Conservation (phyloP, 1,140 invertebrate genomes). For the Xylocopa sonorina region DNA sequence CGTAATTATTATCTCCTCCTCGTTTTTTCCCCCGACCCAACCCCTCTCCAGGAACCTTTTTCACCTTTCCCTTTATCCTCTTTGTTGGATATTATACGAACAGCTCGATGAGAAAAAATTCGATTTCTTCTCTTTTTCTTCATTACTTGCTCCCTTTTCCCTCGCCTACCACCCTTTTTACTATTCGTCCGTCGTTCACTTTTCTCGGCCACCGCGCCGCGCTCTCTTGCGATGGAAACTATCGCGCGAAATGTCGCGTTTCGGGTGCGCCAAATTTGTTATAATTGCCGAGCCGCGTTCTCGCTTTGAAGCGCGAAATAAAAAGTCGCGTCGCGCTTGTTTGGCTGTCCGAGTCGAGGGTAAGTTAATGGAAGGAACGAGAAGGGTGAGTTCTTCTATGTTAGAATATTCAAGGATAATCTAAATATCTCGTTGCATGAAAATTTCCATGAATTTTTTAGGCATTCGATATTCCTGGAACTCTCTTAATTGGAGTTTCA, state of each 20-base stretch:
- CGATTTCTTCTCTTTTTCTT: background rate
- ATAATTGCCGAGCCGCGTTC: conserved; percentile 23
- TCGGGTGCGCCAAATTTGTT: background rate
- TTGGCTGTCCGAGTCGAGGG: background rate
- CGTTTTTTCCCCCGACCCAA: background rate
- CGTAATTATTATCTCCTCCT: conserved; percentile 17
- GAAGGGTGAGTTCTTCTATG: background rate
- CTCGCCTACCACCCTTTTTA: background rate
- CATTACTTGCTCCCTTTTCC: background rate
- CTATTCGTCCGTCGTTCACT: background rate
- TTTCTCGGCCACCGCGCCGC: background rate
- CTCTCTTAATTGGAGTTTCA: no score
- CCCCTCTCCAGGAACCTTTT: background rate
- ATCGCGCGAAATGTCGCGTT: background rate
- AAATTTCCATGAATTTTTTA: background rate
- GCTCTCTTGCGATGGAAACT: conserved; percentile 18
- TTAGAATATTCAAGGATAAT: no score
- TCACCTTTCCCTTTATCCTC: background rate
- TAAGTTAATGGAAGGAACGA: background rate
- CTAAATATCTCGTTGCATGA: no score
- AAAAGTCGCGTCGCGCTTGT: background rate
- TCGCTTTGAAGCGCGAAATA: conserved; percentile 7
- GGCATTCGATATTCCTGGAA: no score
- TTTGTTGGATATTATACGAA: background rate
- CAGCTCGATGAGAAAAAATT: conserved; percentile 13